Percentiles rank a stretch among this genome's conserved stretches.
Conservation (phyloP, 2,888 invertebrate species). For the Gandaritis pyraliata region DNA sequence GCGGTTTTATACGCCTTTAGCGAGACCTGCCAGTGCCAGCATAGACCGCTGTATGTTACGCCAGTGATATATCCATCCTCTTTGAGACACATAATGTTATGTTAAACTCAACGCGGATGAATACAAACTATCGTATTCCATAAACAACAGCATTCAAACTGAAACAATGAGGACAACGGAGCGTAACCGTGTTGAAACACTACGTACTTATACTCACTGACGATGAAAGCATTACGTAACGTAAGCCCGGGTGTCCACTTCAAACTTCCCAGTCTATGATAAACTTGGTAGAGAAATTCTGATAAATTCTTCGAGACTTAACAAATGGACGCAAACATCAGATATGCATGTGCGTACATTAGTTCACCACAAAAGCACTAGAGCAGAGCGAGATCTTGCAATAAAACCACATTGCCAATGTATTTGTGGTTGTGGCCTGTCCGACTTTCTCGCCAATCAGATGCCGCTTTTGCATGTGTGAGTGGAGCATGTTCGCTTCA, state of each 20-base stretch:
- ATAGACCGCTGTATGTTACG: not conserved
- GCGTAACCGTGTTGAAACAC: constrained; percentile 28
- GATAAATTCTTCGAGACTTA: constrained; percentile 19
- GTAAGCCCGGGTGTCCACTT: constrained; percentile 27
- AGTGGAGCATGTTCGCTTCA: constrained; percentile 46
- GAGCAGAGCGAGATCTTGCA: constrained; percentile 66
- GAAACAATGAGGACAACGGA: constrained; percentile 32
- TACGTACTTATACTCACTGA: constrained; percentile 6
- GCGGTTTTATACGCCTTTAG: constrained; percentile 56
- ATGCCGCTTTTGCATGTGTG: constrained; percentile 47
- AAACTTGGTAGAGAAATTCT: constrained; percentile 19
- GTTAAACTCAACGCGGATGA: constrained; percentile 23
- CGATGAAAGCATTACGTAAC: constrained; percentile 29
- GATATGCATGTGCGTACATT: constrained; percentile 54
- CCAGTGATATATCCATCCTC: constrained; percentile 49
- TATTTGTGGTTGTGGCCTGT: constrained; percentile 55
- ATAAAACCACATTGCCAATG: constrained; percentile 61
- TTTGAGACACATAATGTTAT: constrained; percentile 16
- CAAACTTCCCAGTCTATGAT: constrained; percentile 14
- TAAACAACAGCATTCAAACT: constrained; percentile 29
- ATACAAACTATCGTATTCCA: constrained; percentile 22
- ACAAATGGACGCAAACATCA: constrained; percentile 35
- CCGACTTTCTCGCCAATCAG: constrained; percentile 63
- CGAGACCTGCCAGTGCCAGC: constrained; percentile 38
- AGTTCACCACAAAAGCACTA: constrained; percentile 64